phyloP scores from a whole-genome alignment of 2,113 vertebrate species.

The Pan troglodytes region DNA sequence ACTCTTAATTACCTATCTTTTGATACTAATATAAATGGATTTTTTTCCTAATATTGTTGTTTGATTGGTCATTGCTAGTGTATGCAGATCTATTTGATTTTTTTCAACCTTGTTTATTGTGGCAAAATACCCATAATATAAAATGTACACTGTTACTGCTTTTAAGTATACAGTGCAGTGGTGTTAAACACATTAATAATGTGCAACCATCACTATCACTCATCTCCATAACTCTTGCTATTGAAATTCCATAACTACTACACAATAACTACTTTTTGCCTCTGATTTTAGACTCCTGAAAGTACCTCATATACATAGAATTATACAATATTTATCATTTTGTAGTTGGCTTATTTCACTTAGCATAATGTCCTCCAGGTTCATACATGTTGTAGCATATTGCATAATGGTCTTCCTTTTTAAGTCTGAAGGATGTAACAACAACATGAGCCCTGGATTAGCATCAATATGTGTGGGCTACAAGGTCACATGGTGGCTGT shows the following conservation, averaged over 20 bases:
- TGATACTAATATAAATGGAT: not conserved
- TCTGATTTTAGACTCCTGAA: not conserved
- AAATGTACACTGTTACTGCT: not conserved
- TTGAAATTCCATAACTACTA: not conserved
- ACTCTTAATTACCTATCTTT: not conserved
- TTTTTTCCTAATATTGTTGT: not conserved
- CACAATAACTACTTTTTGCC: not conserved
- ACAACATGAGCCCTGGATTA: no score
- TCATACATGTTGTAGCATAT: not conserved
- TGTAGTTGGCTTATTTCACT: not conserved
- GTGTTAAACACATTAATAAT: not conserved
- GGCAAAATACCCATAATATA: not conserved
- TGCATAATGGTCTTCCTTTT: not conserved
- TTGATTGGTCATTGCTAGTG: not conserved
- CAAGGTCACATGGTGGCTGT: not conserved
- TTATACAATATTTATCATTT: not conserved
- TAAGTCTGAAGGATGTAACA: not conserved
- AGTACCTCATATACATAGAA: not conserved
- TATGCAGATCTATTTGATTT: not conserved
- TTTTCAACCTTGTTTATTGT: not conserved
- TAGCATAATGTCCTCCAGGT: not conserved
- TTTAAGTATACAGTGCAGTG: not conserved
- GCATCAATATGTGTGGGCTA: not conserved
- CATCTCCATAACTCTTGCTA: not conserved
- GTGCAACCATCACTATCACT: not conserved